Evolutionary conservation across 1,140 invertebrate genomes (phyloP).

Genomic region (Diachasmimorpha longicaudata): DNA sequence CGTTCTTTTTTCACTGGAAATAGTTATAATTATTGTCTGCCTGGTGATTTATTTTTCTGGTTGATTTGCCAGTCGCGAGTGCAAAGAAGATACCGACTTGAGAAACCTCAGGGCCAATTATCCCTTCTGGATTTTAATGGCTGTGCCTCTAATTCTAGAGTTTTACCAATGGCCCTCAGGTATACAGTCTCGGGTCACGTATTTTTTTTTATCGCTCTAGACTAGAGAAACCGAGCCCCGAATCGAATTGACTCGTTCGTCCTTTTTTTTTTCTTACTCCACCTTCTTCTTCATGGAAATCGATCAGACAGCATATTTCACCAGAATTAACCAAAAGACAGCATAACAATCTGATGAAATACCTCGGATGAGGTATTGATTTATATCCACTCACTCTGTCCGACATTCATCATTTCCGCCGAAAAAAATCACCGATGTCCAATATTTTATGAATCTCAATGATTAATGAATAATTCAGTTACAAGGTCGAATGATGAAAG

Average conservation of each 20-base stretch:
- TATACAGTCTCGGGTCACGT: slow-evolving; percentile 37
- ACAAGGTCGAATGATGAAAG: background rate
- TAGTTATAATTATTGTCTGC: slow-evolving; percentile 14
- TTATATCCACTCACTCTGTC: background rate
- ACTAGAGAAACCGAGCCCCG: slow-evolving; percentile 37
- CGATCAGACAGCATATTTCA: background rate
- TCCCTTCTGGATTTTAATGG: slow-evolving; percentile 52
- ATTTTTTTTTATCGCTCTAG: slow-evolving; percentile 46
- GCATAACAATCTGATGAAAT: background rate
- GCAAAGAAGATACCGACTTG: slow-evolving; percentile 13
- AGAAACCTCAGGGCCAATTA: slow-evolving; percentile 41
- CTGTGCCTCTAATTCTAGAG: slow-evolving; percentile 49
- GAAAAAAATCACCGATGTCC: background rate
- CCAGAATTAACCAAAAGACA: background rate
- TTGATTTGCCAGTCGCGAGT: slow-evolving; percentile 22
- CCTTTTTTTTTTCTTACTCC: slow-evolving; percentile 22
- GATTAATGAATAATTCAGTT: slow-evolving; percentile 5
- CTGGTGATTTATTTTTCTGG: slow-evolving; percentile 1
- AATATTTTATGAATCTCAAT: background rate
- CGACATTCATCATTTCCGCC: background rate
- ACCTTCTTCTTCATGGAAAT: background rate
- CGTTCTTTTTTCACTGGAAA: background rate
- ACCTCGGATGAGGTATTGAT: background rate
- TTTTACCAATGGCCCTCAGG: slow-evolving; percentile 32
- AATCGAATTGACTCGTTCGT: slow-evolving; percentile 16